Conservation (phyloP, 2,888 invertebrate genomes). For the Synanthedon vespiformis region DNA sequence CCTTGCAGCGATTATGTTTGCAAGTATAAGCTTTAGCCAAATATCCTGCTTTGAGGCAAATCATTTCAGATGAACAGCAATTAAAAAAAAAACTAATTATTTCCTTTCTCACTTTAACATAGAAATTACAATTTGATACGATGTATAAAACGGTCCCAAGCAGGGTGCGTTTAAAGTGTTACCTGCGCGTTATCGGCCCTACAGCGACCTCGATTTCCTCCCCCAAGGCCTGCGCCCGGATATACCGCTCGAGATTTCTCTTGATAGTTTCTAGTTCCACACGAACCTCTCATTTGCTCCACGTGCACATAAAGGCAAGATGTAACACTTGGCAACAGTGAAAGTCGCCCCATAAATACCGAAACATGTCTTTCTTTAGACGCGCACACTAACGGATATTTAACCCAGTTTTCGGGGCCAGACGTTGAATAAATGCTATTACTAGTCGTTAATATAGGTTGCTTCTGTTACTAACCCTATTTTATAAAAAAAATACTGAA, state of each 20-base stretch:
- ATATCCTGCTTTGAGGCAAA: constrained; percentile 48
- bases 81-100: background rate
- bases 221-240: constrained; percentile 50
- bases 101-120: background rate
- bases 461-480: background rate
- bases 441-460: background rate
- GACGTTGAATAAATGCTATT: constrained; percentile 3
- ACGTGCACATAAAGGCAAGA: constrained; percentile 11
- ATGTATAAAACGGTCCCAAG: background rate
- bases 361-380: constrained; percentile 13
- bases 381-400: constrained; percentile 17
- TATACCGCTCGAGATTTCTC: constrained; percentile 47
- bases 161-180: constrained; percentile 20
- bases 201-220: constrained; percentile 40
- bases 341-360: constrained; percentile 27
- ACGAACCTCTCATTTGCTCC: constrained; percentile 35
- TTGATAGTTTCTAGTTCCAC: constrained; percentile 45
- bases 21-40: constrained; percentile 47
- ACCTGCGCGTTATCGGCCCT: constrained; percentile 34
- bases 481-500: too few relatives aligned
- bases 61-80: background rate
- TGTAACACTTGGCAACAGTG: constrained; percentile 19
- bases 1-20: constrained; percentile 35
- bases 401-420: constrained; percentile 15
- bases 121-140: background rate